Base-by-base conservation (phyloP, 2,888 invertebrate species). In the Leuctra nigra region DNA sequence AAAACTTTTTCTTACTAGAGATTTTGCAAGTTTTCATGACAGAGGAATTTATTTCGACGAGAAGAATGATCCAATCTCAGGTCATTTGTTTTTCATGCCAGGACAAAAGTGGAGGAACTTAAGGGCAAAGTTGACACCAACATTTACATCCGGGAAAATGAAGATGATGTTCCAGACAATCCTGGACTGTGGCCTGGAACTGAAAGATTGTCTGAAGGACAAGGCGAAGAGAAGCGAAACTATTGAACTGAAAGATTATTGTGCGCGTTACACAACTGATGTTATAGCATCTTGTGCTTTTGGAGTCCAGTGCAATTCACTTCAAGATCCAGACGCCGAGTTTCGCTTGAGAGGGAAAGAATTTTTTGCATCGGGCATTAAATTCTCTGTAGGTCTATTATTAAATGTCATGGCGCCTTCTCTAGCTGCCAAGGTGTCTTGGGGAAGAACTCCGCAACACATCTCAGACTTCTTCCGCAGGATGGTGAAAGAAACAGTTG, bases 101-200 rank as follows among this genome's bases (percentile, higher is more conserved):
- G 76, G 75, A 55, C 73, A 74, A 0, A 71, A 72, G 1, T 82
- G 81, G 81, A 77, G 74, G 63, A 68, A 68, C 33, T 64, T 78
- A 14, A 68, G 81, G 22, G 63, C 71, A 0, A 77, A 77, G 61
- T 66, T 80, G 25, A 74, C 77, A 0, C 79, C 79, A 0, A 74
- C 76, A 0, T 75, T 81, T 63, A 76, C 79, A 1, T 72, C 75
- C 1, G 77, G 76, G 18, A 81, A 79, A 65, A 67, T 81, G 55
- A 79, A 75, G 64, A 68, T 66, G 39, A 78, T 80, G 78, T 70
- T 76, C 23, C 70, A 71, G 0, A 66, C 76, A 25, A 73, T 77
- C 66, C 62, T 68, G 36, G 70, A 73, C 46, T 79, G 82, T 56
- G 73, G 71, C 24, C 69, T 69, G 35, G 68, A 70, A 52, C 67